Conservation (phyloP, 2,888 invertebrate species). For the Euplexia lucipara region DNA sequence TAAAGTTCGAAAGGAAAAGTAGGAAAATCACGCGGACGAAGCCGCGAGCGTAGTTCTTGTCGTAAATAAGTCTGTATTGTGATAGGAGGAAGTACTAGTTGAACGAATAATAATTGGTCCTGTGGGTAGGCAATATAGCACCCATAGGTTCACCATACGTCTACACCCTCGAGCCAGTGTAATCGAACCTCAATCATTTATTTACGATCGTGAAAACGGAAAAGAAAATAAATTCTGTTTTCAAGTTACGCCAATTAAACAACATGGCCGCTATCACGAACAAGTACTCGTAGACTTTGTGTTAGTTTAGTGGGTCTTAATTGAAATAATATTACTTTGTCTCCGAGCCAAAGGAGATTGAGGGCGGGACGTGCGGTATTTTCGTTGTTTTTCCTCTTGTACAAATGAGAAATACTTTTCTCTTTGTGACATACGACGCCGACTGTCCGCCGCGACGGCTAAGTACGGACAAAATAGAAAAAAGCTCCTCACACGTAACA, state of each 20-base stretch:
- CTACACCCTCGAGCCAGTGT: neutral
- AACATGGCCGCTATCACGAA: slow-evolving; percentile 69
- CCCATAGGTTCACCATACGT: neutral
- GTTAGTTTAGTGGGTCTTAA: slow-evolving; percentile 78
- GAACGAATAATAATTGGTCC: too few species aligned
- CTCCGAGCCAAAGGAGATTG: slow-evolving; percentile 82
- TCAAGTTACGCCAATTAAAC: slow-evolving; percentile 70
- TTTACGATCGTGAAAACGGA: slow-evolving; percentile 28
- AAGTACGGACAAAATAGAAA: slow-evolving; percentile 72
- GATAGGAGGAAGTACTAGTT: too few species aligned
- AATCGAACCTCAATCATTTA: slow-evolving; percentile 16
- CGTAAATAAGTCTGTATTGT: too few species aligned
- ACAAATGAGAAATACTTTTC: slow-evolving; percentile 87
- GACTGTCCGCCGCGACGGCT: slow-evolving; percentile 73
- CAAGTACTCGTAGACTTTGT: slow-evolving; percentile 70
- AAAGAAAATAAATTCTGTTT: slow-evolving; percentile 52
- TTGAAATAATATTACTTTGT: slow-evolving; percentile 88
- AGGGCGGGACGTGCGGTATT: slow-evolving; percentile 80
- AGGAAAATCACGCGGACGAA: too few species aligned
- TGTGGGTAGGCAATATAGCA: too few species aligned
- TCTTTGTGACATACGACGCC: slow-evolving; percentile 85
- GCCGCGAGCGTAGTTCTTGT: too few species aligned
- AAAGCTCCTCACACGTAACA: slow-evolving; percentile 63
- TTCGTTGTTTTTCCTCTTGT: slow-evolving; percentile 81
- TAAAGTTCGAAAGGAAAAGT: too few species aligned